A percentile compares a stretch with the other conserved stretches of the same genome.
Conservation (phyloP, 2,113 vertebrate species). For the Australoheros scitulus region DNA sequence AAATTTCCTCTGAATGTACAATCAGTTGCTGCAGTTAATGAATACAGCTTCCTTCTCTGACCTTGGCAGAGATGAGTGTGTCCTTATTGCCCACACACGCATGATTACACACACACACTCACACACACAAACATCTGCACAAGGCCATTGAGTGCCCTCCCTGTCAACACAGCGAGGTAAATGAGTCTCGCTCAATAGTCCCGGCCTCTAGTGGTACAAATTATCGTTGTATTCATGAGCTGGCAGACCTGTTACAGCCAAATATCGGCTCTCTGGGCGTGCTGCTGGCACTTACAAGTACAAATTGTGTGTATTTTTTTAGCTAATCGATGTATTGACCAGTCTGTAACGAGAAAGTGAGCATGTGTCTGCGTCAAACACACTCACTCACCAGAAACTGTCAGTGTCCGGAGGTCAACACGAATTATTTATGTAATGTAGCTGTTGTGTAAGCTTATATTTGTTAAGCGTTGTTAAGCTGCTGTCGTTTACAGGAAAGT, state of each 20-base stretch:
- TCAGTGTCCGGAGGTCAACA: slow-evolving; percentile 52
- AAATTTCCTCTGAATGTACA: slow-evolving; percentile 58
- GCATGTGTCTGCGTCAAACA: slow-evolving; percentile 1
- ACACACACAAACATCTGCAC: slow-evolving; percentile 39
- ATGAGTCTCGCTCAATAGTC: slow-evolving; percentile 61
- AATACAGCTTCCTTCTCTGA: slow-evolving; percentile 66
- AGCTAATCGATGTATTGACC: slow-evolving; percentile 64
- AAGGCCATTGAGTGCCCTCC: slow-evolving; percentile 31
- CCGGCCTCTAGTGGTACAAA: slow-evolving; percentile 59
- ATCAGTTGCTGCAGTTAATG: slow-evolving; percentile 59
- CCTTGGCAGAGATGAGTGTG: slow-evolving; percentile 67
- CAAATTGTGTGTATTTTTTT: slow-evolving; percentile 38
- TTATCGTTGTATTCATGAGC: slow-evolving; percentile 70
- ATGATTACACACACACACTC: slow-evolving; percentile 45
- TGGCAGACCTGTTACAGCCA: slow-evolving; percentile 42
- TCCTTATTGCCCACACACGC: slow-evolving; percentile 46
- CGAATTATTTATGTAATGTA: slow-evolving; percentile 52
- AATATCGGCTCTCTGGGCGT: slow-evolving; percentile 25
- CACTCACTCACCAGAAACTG: slow-evolving; percentile 12
- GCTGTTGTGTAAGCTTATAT: slow-evolving; percentile 36
- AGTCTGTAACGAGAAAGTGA: slow-evolving; percentile 43
- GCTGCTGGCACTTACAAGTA: slow-evolving; percentile 54
- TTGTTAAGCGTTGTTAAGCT: slow-evolving; percentile 60
- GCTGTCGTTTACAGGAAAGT: slow-evolving; percentile 45
- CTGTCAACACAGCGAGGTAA: slow-evolving; percentile 58